Conservation (phyloP, 2,113 vertebrate genomes). For the Hylia prasina region DNA sequence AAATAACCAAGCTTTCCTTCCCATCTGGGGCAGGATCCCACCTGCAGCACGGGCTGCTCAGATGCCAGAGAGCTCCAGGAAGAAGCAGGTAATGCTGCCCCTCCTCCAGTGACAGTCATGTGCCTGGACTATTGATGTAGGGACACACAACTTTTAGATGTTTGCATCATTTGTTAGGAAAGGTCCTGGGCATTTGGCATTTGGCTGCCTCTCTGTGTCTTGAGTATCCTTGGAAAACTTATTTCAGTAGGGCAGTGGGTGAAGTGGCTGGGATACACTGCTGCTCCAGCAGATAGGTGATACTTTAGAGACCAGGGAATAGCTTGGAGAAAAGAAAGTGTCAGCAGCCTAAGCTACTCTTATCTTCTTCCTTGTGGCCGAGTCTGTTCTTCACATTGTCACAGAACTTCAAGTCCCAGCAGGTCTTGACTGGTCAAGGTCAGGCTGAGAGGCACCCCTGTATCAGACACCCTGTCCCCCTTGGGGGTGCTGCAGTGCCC, state of each 20-base stretch:
- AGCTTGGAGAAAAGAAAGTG: not conserved
- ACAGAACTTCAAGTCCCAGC: not conserved
- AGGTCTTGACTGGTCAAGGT: not conserved
- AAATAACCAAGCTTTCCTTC: not conserved
- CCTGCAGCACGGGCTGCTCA: accelerated
- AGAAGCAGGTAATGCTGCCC: not conserved
- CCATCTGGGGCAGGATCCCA: not conserved
- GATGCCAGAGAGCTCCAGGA: not conserved
- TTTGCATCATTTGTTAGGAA: not conserved
- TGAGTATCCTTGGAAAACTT: not conserved
- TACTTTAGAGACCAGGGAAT: not conserved
- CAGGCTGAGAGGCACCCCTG: not conserved
- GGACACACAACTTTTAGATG: not conserved
- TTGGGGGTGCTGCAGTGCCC: not conserved
- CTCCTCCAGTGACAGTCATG: not conserved
- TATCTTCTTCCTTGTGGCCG: not conserved
- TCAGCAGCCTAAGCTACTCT: not conserved
- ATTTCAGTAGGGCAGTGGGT: not conserved
- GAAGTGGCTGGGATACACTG: not conserved
- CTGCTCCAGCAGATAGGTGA: not conserved
- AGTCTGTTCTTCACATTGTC: not conserved
- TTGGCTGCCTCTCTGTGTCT: not conserved
- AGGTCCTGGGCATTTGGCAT: not conserved
- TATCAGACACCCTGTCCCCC: accelerated
- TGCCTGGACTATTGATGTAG: not conserved